These are phyloP conservation scores for Channa maculata DNA, from an alignment of 2,113 vertebrate genomes.

Conservation along the genomic window DNA sequence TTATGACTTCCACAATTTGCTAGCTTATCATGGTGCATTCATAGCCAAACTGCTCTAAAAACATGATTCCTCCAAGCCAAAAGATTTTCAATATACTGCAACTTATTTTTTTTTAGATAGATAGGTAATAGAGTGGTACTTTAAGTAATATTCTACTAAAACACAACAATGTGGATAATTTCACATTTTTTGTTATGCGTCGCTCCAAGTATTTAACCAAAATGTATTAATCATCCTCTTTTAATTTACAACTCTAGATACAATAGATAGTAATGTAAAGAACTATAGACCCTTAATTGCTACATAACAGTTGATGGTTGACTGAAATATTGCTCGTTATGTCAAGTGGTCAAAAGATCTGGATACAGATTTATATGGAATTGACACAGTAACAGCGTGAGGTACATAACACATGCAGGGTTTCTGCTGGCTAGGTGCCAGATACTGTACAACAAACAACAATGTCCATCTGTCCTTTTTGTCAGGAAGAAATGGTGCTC, in stretches of 20 bases:
- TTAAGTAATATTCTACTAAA: conserved; percentile 25
- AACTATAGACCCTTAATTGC: no score
- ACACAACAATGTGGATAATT: conserved; percentile 11
- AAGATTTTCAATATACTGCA: not conserved
- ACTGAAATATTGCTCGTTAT: conserved; percentile 8
- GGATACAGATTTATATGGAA: conserved; percentile 52
- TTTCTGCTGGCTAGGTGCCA: conserved; percentile 68
- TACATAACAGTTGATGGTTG: not conserved
- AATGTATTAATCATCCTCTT: not conserved
- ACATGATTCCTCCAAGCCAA: not conserved
- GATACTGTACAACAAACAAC: conserved; percentile 52
- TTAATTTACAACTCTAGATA: not conserved
- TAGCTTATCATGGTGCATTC: not conserved
- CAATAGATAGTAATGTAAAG: no score
- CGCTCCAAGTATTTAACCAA: conserved; percentile 14
- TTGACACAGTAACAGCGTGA: conserved; percentile 53
- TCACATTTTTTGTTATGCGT: no score
- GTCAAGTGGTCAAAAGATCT: conserved; percentile 10
- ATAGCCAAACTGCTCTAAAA: conserved; percentile 6
- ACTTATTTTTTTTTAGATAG: no score
- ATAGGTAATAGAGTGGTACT: conserved; percentile 11
- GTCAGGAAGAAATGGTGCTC: conserved; percentile 24
- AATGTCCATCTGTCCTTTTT: conserved; percentile 64
- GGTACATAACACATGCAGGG: conserved; percentile 60
- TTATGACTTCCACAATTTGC: not conserved